Evolutionary conservation across 2,797 vertebrate genomes (phyloP), one percentile per base, ranked within the genome.

Genomic region (Emys orbicularis): DNA sequence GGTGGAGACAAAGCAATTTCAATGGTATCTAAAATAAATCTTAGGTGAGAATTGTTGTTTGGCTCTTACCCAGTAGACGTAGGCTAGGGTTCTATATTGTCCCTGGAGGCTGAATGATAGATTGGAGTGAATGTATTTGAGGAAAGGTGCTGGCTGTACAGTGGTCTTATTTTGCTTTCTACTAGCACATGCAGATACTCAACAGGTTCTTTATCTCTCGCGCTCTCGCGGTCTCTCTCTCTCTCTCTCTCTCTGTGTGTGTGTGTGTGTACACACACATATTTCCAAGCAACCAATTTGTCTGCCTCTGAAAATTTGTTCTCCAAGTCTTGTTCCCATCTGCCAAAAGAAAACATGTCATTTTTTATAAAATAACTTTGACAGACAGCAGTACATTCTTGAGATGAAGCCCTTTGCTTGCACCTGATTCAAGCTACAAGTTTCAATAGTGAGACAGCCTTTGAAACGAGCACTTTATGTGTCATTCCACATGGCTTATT

Each of bases 321-420:
- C 95, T 95, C 96, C 95, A 95, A 97, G 94, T 49, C 94, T 95
- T 93, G 61, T 93, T 98, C 93, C 96, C 96, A 97, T 97, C 96
- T 97, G 97, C 97, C 80, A 81, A 94, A 96, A 94, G 95, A 96
- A 97, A 97, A 95, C 92, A 96, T 96, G 96, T 96, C 95, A 96
- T 96, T 97, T 95, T 34, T 88, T 79, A 94, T 94, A 89, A 95
- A 29, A 72, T 77, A 92, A 86, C 90, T 49, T 1, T 97, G 97
- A 97, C 96, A 96, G 93, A 80, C 92, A 97, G 95, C 93, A 97
- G 85, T 3, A 61, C 0, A 1, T 86, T 37, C 11, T 52, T 85
- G 87, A 95, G 95, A 79, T 87, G 47, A 90, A 95, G 89, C 89
- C 93, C 95, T 92, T 86, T 77, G 89, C 89, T 96, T 97, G 93